A percentile compares a stretch with the other conserved stretches of the same genome.
These are phyloP conservation scores for Enteromius fasciolatus DNA, from an alignment of 2,797 vertebrate genomes.

Conservation along the genomic window DNA sequence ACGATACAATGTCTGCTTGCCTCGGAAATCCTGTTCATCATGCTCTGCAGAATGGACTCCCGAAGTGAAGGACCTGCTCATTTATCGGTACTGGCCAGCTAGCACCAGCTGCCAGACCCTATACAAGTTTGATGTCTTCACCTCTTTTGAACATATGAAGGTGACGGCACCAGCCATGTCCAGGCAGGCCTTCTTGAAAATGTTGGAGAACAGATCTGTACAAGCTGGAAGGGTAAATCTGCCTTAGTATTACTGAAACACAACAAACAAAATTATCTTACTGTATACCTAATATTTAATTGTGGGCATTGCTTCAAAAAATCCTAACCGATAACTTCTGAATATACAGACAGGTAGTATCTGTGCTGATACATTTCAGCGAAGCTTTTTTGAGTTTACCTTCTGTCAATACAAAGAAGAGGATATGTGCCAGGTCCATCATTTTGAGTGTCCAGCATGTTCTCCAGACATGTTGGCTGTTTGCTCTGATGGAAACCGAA, in stretches of 20 bases:
- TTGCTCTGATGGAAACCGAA: constrained; percentile 21
- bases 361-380: constrained; percentile 30
- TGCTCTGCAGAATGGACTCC: constrained; percentile 22
- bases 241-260: constrained; percentile 5
- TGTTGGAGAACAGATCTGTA: constrained; percentile 34
- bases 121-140: constrained; percentile 44
- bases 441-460: constrained; percentile 35
- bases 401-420: constrained; percentile 1
- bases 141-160: constrained; percentile 28
- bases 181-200: constrained; percentile 33
- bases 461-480: constrained; percentile 39
- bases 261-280: constrained; percentile 10
- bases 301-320: constrained; percentile 25
- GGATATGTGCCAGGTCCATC: constrained; percentile 16
- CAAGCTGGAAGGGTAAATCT: constrained; percentile 42
- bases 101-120: constrained; percentile 33
- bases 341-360: constrained; percentile 36
- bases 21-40: constrained; percentile 18
- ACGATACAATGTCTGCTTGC: constrained; percentile 25
- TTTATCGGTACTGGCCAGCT: constrained; percentile 37
- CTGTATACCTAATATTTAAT: constrained; percentile 22
- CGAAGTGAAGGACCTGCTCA: constrained; percentile 23
- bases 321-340: not conserved
- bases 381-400: constrained; percentile 8
- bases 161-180: constrained; percentile 21